Base-by-base conservation (phyloP, 2,888 invertebrate species). In the Eupelmus urozonus region DNA sequence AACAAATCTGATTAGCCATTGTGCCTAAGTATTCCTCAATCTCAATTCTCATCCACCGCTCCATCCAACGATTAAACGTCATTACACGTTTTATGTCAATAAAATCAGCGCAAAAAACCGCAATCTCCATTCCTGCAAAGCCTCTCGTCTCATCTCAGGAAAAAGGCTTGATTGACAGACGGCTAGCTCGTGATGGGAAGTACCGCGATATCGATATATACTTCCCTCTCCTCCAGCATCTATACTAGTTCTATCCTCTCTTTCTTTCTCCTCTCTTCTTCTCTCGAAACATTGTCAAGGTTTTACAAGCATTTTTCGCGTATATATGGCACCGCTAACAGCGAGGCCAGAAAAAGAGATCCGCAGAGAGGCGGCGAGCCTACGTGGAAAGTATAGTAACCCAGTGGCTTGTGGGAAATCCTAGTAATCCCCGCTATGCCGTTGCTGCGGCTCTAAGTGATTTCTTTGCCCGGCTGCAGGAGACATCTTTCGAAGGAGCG, bases 351-450 rank as follows among this genome's bases (percentile, higher is more conserved):
- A 11, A 59, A 11, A 75, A 71, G 16, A 66, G 69, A n/a, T 27
- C 63, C 49, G 57, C 67, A 71, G 16, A 66, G 69, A n/a, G 23
- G 69, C 49, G 57, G 1, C 45, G 53, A 11, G 13, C 2, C 34
- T 76, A 76, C 76, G 76, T 60, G 77, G 80, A 77, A 80, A 80
- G 80, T 77, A 80, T 67, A 75, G 78, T 76, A 76, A 76, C 73
- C 76, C 70, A 69, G 60, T 70, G 70, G 74, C 76, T 79, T 74
- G 74, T 67, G 75, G 78, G 78, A 78, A 80, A 80, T 80, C 75
- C 75, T 71, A 67, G 75, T 76, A 78, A 78, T 80, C 63, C 66
- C 51, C 57, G 77, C 72, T 62, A 80, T 80, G 76, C 76, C 76
- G 76, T 80, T 76, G 76, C 73, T 74, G 70, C 62, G 25, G n/a